Conservation (phyloP, 2,797 vertebrate species). For the Lutjanus campechanus region DNA sequence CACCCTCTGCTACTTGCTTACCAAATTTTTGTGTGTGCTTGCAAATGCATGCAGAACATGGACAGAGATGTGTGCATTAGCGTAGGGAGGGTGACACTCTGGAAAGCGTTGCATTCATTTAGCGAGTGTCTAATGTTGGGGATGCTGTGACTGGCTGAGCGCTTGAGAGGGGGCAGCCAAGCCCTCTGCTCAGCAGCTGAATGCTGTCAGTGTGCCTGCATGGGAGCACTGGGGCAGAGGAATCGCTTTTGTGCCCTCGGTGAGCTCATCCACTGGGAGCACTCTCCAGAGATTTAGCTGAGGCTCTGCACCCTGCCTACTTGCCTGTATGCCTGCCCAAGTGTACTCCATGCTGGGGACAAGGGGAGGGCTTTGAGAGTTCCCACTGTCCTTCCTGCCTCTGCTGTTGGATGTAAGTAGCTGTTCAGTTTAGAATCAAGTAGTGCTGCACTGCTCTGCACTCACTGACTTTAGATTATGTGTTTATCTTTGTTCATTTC, state of each 20-base stretch:
- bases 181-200: constrained; percentile 68
- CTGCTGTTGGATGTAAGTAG: constrained; percentile 68
- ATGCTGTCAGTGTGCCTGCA: constrained; percentile 71
- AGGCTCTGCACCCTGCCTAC: constrained; percentile 55
- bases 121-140: constrained; percentile 59
- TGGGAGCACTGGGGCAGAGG: constrained; percentile 65
- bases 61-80: constrained; percentile 34
- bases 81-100: constrained; percentile 31
- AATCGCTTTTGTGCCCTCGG: constrained; percentile 68
- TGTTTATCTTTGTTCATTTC: constrained; percentile 16
- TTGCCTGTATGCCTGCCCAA: constrained; percentile 42
- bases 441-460: constrained; percentile 16
- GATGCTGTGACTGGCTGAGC: constrained; percentile 64
- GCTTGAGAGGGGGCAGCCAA: constrained; percentile 62
- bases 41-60: constrained; percentile 23
- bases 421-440: constrained; percentile 27
- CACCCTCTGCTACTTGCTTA: constrained; percentile 35
- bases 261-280: constrained; percentile 65
- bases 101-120: constrained; percentile 62
- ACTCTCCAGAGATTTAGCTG: constrained; percentile 65
- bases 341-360: constrained; percentile 49
- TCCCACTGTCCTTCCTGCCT: constrained; percentile 39
- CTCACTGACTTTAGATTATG: constrained; percentile 6
- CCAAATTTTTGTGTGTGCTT: neutral
- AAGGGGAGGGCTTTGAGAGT: constrained; percentile 44